These are phyloP conservation scores for Cepaea nemoralis DNA, from an alignment of 1,140 invertebrate genomes.

Conservation along the genomic window DNA sequence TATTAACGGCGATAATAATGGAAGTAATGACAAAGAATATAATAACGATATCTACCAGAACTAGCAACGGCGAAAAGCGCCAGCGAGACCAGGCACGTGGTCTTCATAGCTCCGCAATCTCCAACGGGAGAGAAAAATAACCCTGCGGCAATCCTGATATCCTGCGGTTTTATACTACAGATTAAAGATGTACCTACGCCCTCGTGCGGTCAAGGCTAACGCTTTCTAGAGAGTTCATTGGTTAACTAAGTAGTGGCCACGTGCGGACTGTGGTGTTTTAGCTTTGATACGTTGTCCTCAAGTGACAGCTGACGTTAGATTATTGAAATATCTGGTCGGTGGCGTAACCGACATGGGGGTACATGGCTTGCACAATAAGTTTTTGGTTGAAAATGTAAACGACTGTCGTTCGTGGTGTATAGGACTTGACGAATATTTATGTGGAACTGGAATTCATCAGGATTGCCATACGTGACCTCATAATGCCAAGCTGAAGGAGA, in stretches of 20 bases:
- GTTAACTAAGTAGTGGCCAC: slow-evolving; percentile 17
- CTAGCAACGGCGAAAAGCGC: slow-evolving; percentile 11
- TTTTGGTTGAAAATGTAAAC: too few species aligned
- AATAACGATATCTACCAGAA: slow-evolving; percentile 10
- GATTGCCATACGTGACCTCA: too few species aligned
- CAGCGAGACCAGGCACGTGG: neutral
- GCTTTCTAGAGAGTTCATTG: neutral
- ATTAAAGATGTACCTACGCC: neutral
- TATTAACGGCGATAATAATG: neutral
- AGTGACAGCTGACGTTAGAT: neutral
- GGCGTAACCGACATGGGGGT: neutral
- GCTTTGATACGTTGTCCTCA: neutral
- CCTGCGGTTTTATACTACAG: neutral
- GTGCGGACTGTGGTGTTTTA: neutral
- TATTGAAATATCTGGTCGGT: neutral
- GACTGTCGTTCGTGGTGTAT: too few species aligned
- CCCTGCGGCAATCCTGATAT: neutral
- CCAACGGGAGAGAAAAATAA: neutral
- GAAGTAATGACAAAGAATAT: neutral
- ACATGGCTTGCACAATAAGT: too few species aligned
- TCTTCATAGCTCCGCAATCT: neutral
- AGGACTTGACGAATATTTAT: too few species aligned
- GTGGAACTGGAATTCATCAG: too few species aligned
- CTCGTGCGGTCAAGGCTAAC: neutral
- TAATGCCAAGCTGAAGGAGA: too few species aligned